Conservation (phyloP, 2,888 invertebrate genomes). For the Acronicta alni region DNA sequence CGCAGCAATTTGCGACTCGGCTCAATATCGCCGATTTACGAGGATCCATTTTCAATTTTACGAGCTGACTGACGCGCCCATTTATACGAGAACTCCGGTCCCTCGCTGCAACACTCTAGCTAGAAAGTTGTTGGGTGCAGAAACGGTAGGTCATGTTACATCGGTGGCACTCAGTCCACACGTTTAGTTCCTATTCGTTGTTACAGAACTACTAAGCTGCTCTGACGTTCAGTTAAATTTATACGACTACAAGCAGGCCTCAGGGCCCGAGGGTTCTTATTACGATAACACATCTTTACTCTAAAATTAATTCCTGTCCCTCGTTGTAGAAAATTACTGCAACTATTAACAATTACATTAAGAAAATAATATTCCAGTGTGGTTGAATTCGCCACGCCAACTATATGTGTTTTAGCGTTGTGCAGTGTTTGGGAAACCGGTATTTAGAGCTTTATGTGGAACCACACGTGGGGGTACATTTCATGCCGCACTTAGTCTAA, state of each 20-base stretch:
- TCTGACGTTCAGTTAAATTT: slow-evolving; percentile 72
- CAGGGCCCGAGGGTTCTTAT: slow-evolving; percentile 66
- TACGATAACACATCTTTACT: slow-evolving; percentile 65
- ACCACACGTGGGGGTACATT: slow-evolving; percentile 72
- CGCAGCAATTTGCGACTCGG: slow-evolving; percentile 78
- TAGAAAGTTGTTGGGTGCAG: slow-evolving; percentile 55
- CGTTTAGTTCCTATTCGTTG: slow-evolving; percentile 72
- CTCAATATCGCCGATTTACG: slow-evolving; percentile 82
- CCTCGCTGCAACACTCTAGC: slow-evolving; percentile 53
- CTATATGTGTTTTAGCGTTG: slow-evolving; percentile 60
- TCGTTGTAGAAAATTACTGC: slow-evolving; percentile 57
- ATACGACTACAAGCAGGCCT: slow-evolving; percentile 66
- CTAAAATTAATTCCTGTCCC: slow-evolving; percentile 67
- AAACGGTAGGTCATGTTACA: slow-evolving; percentile 63
- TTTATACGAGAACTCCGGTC: slow-evolving; percentile 70
- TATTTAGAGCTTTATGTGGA: slow-evolving; percentile 68
- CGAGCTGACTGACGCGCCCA: slow-evolving; percentile 76
- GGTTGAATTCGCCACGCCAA: slow-evolving; percentile 50
- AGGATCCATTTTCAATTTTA: slow-evolving; percentile 83
- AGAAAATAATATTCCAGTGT: slow-evolving; percentile 55
- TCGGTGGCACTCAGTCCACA: slow-evolving; percentile 64
- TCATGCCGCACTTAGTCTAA: slow-evolving; percentile 75
- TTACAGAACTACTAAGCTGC: slow-evolving; percentile 69
- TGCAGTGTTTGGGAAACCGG: slow-evolving; percentile 60
- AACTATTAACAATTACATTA: slow-evolving; percentile 62